These are phyloP conservation scores for Opisthograptis luteolata DNA, from an alignment of 2,888 invertebrate genomes.

Conservation along the genomic window DNA sequence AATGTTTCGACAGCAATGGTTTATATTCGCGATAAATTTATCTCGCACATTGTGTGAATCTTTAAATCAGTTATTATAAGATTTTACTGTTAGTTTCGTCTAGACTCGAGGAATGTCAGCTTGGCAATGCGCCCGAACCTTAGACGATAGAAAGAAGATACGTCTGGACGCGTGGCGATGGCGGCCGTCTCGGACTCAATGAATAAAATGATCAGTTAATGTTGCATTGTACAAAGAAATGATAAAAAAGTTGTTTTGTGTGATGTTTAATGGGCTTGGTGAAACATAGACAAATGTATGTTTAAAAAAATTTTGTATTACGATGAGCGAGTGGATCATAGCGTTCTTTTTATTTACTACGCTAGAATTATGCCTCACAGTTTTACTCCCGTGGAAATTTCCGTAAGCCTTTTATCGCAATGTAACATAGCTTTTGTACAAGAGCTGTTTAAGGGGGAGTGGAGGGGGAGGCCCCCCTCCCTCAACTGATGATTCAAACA, in stretches of 20 bases:
- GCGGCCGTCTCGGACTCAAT: neutral
- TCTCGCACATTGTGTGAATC: slow-evolving; percentile 16
- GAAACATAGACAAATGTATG: neutral
- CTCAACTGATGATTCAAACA: too few species aligned
- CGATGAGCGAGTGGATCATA: too few species aligned
- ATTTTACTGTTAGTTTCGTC: slow-evolving; percentile 14
- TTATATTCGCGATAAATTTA: too few species aligned
- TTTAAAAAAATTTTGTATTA: too few species aligned
- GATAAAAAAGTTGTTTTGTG: slow-evolving; percentile 8
- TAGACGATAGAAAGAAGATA: slow-evolving; percentile 13
- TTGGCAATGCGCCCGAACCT: slow-evolving; percentile 21
- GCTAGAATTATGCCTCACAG: too few species aligned
- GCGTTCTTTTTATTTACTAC: too few species aligned
- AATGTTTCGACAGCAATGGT: too few species aligned
- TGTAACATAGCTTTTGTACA: too few species aligned
- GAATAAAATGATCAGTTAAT: neutral
- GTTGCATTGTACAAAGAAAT: neutral
- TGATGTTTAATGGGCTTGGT: slow-evolving; percentile 9
- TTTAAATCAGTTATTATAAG: slow-evolving; percentile 18
- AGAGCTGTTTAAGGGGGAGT: too few species aligned
- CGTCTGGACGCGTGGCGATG: neutral
- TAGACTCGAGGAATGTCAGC: slow-evolving; percentile 25
- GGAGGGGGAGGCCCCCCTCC: too few species aligned
- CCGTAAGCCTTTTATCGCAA: too few species aligned
- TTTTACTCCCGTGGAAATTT: too few species aligned